A percentile compares a stretch with the other conserved stretches of the same genome.
Conservation (phyloP, 2,888 invertebrate genomes). For the Pyrrhosoma nymphula region DNA sequence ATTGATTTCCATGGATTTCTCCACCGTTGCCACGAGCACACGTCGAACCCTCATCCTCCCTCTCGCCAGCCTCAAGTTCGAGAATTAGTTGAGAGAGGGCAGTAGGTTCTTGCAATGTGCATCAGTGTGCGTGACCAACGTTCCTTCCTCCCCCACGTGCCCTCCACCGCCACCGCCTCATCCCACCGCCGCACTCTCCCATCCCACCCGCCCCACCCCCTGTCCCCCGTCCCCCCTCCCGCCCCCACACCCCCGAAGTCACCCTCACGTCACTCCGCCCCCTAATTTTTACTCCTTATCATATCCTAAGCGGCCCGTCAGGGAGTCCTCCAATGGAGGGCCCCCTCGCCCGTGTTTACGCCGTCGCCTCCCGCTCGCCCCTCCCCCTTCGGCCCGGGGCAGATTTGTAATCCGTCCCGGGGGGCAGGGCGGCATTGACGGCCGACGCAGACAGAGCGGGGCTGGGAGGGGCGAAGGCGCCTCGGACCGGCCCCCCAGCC, state of each 20-base stretch:
- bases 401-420: slow-evolving; percentile 76
- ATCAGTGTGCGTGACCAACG: slow-evolving; percentile 46
- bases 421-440: slow-evolving; percentile 74
- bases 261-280: slow-evolving; percentile 43
- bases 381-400: slow-evolving; percentile 73
- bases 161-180: neutral
- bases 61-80: slow-evolving; percentile 48
- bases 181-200: neutral
- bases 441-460: slow-evolving; percentile 69
- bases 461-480: slow-evolving; percentile 64
- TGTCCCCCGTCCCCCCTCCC: neutral
- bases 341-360: slow-evolving; percentile 53
- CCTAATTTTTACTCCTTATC: slow-evolving; percentile 67
- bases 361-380: slow-evolving; percentile 15
- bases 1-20: slow-evolving; percentile 37
- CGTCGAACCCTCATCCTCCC: neutral
- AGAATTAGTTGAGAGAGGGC: slow-evolving; percentile 63
- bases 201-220: neutral
- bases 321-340: slow-evolving; percentile 57
- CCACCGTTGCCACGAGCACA: neutral
- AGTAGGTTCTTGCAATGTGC: slow-evolving; percentile 62
- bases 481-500: slow-evolving; percentile 29
- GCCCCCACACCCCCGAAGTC: neutral
- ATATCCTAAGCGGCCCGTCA: slow-evolving; percentile 65
- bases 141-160: neutral